phyloP scores from a whole-genome alignment of 2,888 invertebrate species.

The Papilio elwesi region DNA sequence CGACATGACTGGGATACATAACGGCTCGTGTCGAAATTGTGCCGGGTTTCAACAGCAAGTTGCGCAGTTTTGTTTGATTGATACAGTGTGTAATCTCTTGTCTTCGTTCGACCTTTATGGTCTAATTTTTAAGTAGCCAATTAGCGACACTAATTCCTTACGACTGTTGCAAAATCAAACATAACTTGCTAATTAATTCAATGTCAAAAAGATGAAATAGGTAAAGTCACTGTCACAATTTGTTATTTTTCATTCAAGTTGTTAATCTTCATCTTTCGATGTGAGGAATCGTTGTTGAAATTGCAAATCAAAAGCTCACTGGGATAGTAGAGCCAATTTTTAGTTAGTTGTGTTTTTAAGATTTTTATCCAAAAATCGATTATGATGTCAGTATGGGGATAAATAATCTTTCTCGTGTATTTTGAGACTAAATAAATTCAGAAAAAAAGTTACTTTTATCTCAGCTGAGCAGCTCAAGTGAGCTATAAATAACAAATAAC shows the following conservation, averaged over 20 bases:
- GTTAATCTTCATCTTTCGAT: neutral
- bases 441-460: neutral
- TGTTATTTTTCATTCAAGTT: neutral
- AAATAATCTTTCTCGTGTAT: no score
- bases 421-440: neutral
- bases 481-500: no score
- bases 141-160: conserved; percentile 41
- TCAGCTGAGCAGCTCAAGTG: neutral
- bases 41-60: conserved; percentile 68
- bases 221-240: neutral
- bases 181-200: neutral
- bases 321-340: neutral
- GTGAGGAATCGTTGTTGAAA: neutral
- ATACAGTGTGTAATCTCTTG: conserved; percentile 78
- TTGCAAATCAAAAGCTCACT: neutral
- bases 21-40: conserved; percentile 69
- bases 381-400: neutral
- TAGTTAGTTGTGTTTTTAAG: neutral
- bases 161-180: conserved; percentile 21
- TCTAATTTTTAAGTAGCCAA: conserved; percentile 57
- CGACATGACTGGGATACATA: conserved; percentile 64
- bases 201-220: conserved; percentile 1
- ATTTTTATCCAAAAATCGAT: neutral
- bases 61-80: conserved; percentile 77
- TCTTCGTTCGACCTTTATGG: conserved; percentile 61